Evolutionary conservation across 2,113 vertebrate genomes (phyloP), one percentile per base, ranked within the genome.

Genomic region (Penelope pileata): DNA sequence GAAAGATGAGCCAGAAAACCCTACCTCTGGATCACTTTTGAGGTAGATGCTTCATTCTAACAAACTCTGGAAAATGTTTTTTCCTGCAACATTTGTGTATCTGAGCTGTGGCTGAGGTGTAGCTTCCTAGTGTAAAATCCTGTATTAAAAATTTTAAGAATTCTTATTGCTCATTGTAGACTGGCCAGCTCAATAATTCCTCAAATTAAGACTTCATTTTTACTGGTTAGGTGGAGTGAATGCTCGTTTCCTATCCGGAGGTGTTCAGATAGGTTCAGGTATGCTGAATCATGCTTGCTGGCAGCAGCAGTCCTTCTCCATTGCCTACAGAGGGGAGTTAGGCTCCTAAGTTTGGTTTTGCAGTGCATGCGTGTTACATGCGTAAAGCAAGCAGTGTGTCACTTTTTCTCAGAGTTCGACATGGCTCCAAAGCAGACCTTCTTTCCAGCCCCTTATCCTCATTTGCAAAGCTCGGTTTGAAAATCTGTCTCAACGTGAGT

Each of bases 291-390:
- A 45, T 48, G 22, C 34, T 60, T 72, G 15, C 60, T 91, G 56
- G 56, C 34, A 67, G 54, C 17, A 54, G 66, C 51, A 56, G 0
- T 27, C 56, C 3, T 21, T 56, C 73, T 82, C 34, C 10, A 4
- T 3, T 78, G 38, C 12, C 23, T 47, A 7, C 12, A 67, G 21
- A 51, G 38, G 38, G 59, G 51, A 16, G 7, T 51, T 64, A 26
- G 40, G 34, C 32, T 74, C 24, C 0, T 1, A 29, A 27, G 9
- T 58, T 70, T 38, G 18, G 15, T 78, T 54, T 76, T 94, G n/a
- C 22, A 45, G 2, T 64, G 83, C 23, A 53, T 3, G 24, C 0
- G 0, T 58, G 43, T 72, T 76, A 45, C 29, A 4, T 1, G 4
- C 32, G 63, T 91, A 34, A 9, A 67, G 51, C 30, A 47, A 67